Evolutionary conservation across 2,113 vertebrate species (phyloP), one percentile per base, ranked within the genome.

Genomic region (Todiramphus saurophagus): DNA sequence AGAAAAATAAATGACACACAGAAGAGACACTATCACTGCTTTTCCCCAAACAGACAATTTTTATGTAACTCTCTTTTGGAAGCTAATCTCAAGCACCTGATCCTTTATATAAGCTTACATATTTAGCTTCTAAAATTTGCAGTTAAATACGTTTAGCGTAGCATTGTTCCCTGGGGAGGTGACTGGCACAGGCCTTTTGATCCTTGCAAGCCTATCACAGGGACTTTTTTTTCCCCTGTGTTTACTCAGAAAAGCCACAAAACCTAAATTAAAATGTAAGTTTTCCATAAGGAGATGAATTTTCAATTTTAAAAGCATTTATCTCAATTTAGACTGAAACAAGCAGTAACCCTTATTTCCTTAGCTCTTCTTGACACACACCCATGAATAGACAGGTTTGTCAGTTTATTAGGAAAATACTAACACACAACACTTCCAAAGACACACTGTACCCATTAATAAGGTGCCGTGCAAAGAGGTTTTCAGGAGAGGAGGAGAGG

Each of bases 121-220:
- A 55, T 64, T 59, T 79, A 10, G n/a, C 48, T 87, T 89, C 58
- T 91, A 72, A 84, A 73, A 82, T 60, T n/a, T 83, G 46, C 53
- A 50, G 59, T 66, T 66, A 73, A 93, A 87, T 82, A 55, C 39
- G 55, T 56, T 55, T n/a, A 21, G 28, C 56, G 25, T 39, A 41
- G 50, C 23, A 14, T 25, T 60, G 13, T 46, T 62, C 33, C 44
- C 8, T 20, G 7, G 8, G 58, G 31, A 64, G 37, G 27, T 68
- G 41, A 31, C 67, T 87, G 56, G 44, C 0, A 0, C 7, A 14
- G 17, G 11, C 25, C 4, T 5, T 12, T 16, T 51, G 24, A 27
- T 53, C 62, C 51, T 64, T 58, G 51, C 48, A 69, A 85, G n/a
- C 18, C 51, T 69, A 23, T 66, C 17, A 30, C 35, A 72, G 24